Evolutionary conservation across 2,797 vertebrate genomes (phyloP).

Genomic region (Falco concolor): DNA sequence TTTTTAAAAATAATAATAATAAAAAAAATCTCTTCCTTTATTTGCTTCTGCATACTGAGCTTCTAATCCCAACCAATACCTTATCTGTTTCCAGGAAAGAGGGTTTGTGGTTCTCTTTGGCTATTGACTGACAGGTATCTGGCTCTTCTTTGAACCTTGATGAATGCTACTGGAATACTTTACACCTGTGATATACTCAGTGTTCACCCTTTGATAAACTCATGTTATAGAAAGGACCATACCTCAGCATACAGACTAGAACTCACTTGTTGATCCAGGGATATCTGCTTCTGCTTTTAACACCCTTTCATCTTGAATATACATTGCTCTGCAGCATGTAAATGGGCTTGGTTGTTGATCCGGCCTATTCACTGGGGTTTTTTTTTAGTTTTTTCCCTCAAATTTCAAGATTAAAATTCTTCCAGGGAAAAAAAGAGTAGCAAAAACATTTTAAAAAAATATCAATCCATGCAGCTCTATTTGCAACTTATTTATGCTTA

Average conservation of each 20-base stretch:
- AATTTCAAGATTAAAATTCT: background rate
- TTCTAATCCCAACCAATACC: background rate
- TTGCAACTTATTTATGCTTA: background rate
- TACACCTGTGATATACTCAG: background rate
- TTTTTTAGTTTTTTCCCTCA: background rate
- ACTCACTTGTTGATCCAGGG: background rate
- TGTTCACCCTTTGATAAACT: background rate
- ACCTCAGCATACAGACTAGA: background rate
- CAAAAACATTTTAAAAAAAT: background rate
- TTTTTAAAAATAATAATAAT: too few species aligned
- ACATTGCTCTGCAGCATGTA: background rate
- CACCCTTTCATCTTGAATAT: background rate
- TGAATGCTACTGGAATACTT: constrained; percentile 12
- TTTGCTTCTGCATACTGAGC: background rate
- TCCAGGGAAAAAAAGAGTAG: background rate
- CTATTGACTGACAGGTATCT: constrained; percentile 7
- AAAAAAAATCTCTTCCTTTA: background rate
- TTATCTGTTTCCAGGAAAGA: constrained; percentile 46
- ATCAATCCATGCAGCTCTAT: background rate
- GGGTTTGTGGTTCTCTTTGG: background rate
- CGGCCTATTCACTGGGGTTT: background rate
- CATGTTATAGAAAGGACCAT: background rate
- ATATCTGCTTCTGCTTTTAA: background rate
- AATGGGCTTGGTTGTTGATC: background rate
- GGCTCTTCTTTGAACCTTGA: background rate